Evolutionary conservation across 2,888 invertebrate species (phyloP).

Genomic region (Agrilus biguttatus): DNA sequence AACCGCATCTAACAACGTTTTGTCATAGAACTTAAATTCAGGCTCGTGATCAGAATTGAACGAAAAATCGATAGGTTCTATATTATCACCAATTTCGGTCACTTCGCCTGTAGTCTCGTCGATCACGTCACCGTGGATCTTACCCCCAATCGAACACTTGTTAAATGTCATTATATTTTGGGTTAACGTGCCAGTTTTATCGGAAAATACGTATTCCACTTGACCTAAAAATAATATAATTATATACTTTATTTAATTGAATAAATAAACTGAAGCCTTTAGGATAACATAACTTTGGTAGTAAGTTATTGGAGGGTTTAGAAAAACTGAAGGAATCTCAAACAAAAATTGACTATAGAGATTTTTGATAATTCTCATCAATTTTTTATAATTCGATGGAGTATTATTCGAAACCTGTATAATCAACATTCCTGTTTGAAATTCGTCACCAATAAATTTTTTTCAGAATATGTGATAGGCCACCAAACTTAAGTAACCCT

Average conservation of each 20-base stretch:
- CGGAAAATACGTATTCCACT: constrained; percentile 98
- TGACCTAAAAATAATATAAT: constrained; percentile 45
- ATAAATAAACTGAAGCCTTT: background rate
- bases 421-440: too few species aligned
- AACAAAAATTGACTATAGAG: too few species aligned
- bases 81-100: constrained; percentile 68
- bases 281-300: too few species aligned
- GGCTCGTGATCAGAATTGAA: constrained; percentile 83
- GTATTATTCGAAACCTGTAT: too few species aligned
- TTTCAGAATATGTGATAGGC: background rate
- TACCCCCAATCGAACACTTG: constrained; percentile 91
- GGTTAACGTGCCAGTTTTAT: constrained; percentile 97
- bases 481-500: background rate
- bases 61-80: constrained; percentile 83
- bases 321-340: too few species aligned
- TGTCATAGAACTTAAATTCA: constrained; percentile 90
- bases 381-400: too few species aligned
- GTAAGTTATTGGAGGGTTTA: too few species aligned
- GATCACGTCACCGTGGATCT: constrained; percentile 81
- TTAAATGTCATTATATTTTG: constrained; percentile 99
- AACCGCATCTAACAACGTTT: constrained; percentile 70
- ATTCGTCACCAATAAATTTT: too few species aligned
- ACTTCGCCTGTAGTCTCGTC: constrained; percentile 79
- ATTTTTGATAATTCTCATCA: too few species aligned
- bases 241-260: background rate